Evolutionary conservation across 2,113 vertebrate genomes (phyloP).

Genomic region (Scalopus aquaticus): DNA sequence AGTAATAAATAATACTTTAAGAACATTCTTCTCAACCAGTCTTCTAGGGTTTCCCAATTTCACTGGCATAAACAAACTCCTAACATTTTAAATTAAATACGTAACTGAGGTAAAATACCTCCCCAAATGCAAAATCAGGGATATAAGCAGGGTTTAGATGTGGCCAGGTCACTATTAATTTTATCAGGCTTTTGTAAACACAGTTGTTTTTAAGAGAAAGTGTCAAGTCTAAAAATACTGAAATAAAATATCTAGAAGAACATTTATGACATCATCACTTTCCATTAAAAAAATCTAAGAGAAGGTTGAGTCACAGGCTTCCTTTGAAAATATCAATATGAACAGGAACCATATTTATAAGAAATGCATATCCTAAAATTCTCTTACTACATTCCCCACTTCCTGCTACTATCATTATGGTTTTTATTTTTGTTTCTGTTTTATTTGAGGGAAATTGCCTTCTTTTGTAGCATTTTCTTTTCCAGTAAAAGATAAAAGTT

Average conservation of each 20-base stretch:
- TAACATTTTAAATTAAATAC: not conserved
- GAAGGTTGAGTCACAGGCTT: not conserved
- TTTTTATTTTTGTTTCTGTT: not conserved
- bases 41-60: not conserved
- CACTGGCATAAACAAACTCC: slow-evolving; percentile 21
- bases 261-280: too few species aligned
- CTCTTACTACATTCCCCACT: not conserved
- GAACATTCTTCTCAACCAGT: not conserved
- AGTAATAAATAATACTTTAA: not conserved
- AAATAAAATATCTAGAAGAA: too few species aligned
- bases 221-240: too few species aligned
- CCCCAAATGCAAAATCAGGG: not conserved
- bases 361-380: not conserved
- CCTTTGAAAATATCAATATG: not conserved
- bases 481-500: not conserved
- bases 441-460: not conserved
- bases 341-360: not conserved
- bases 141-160: not conserved
- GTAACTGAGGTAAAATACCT: not conserved
- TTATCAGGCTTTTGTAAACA: too few species aligned
- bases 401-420: not conserved
- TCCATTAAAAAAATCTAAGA: too few species aligned
- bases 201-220: too few species aligned
- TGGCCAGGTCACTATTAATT: too few species aligned
- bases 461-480: not conserved